Conservation (phyloP, 2,113 vertebrate genomes). For the Sorex fumeus region DNA sequence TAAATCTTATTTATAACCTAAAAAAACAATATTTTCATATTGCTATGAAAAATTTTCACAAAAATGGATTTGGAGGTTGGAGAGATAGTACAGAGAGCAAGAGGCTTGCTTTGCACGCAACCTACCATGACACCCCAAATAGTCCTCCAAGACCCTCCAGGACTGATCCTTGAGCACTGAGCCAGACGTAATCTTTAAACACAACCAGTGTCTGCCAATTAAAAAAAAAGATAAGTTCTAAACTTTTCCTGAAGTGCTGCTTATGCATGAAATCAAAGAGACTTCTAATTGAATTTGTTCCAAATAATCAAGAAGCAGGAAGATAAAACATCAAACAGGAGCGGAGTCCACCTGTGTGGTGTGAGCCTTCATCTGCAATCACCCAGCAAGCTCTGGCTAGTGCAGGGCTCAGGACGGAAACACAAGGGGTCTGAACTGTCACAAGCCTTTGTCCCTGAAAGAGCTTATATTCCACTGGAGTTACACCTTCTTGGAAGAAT, state of each 20-base stretch:
- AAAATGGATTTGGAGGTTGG: too few relatives aligned
- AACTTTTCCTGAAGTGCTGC: not conserved
- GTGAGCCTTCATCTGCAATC: not conserved
- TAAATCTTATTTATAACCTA: too few relatives aligned
- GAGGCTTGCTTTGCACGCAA: too few relatives aligned
- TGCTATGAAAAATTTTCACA: too few relatives aligned
- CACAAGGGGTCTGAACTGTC: fast-evolving
- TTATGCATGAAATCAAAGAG: not conserved
- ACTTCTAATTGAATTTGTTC: not conserved
- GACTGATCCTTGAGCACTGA: not conserved
- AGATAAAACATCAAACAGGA: not conserved
- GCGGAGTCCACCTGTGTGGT: fast-evolving
- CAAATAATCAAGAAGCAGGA: not conserved
- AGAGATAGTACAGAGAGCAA: too few relatives aligned
- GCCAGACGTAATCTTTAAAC: not conserved
- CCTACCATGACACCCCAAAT: too few relatives aligned
- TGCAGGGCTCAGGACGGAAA: fast-evolving
- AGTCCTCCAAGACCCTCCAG: too few relatives aligned
- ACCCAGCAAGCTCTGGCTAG: not conserved
- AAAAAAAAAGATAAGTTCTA: too few relatives aligned
- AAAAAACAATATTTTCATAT: too few relatives aligned
- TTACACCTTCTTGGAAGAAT: not conserved
- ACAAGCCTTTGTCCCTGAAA: not conserved
- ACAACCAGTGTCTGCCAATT: too few relatives aligned
- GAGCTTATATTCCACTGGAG: not conserved